Evolutionary conservation across 1,140 invertebrate genomes (phyloP).

Genomic region (Calliphora vicina): DNA sequence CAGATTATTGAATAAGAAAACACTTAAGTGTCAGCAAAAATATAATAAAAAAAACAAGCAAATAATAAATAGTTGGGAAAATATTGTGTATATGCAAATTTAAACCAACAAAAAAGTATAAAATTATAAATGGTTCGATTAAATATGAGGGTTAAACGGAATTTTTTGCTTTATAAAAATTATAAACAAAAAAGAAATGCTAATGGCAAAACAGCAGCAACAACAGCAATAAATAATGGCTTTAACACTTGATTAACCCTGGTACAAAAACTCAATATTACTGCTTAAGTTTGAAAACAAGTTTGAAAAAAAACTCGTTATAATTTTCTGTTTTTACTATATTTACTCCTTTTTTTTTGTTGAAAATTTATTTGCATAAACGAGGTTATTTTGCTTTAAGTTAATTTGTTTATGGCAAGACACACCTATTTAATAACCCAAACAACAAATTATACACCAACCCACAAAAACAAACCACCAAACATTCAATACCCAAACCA

Average conservation of each 20-base stretch:
- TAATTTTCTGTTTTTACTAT: neutral
- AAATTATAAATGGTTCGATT: neutral
- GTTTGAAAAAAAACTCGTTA: neutral
- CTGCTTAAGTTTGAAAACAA: neutral
- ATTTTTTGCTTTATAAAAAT: neutral
- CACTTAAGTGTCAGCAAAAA: neutral
- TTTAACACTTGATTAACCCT: neutral
- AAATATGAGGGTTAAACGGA: neutral
- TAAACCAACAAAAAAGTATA: neutral
- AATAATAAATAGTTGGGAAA: neutral
- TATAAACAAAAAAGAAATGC: neutral
- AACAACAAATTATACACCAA: neutral
- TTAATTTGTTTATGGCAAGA: slow-evolving; percentile 6
- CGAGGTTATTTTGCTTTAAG: neutral
- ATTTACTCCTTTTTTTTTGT: neutral
- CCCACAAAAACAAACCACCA: neutral
- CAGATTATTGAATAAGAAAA: neutral
- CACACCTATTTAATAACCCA: neutral
- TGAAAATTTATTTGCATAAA: neutral
- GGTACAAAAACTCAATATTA: neutral
- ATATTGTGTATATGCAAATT: neutral
- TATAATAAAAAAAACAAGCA: neutral
- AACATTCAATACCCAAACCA: neutral
- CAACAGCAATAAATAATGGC: neutral
- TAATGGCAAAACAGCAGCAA: neutral